Evolutionary conservation across 2,113 vertebrate species (phyloP), one percentile per base, ranked within the genome.

Genomic region (Neotragus moschatus): DNA sequence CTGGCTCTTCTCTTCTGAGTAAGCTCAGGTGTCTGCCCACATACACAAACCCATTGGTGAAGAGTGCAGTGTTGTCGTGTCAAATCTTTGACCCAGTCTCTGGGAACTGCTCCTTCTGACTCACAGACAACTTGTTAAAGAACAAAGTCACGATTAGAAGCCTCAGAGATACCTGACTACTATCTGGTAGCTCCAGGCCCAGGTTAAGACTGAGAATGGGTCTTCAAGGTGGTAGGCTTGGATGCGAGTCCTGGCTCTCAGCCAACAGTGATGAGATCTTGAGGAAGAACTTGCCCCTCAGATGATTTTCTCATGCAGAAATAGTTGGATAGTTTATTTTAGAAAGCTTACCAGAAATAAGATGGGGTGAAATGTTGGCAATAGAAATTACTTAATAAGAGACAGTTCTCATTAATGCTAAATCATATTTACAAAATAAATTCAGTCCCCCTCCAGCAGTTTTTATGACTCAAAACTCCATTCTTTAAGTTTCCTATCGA

Each of bases 351-450:
- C 8, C 70, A 89, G 53, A 82, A 28, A 47, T 45, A 75, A 81
- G 61, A 58, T 43, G 10, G 28, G 19, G 23, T 82, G 11, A 66
- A 39, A 81, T n/a, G 61, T 43, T 89, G 49, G 39, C 49, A 56
- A 49, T 33, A 79, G 90, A 84, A 91, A n/a, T 60, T 49, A 66
- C 51, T 73, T 61, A 80, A 8, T 79, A 84, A 58, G 53, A 88
- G 49, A 21, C 14, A 61, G 19, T 36, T 43, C 5, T 70, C 26
- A 9, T 30, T 91, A 28, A 36, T 39, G 16, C 63, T 47, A 93
- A 58, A 14, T 77, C 26, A 39, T 33, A 26, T 80, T 47, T 11
- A 47, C 28, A 30, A 58, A 84, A 30, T 58, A 63, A 95, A 14
- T 53, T 77, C 15, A 79, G 9, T 39, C 19, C 6, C 45, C 25